Evolutionary conservation across 1,140 invertebrate species (phyloP), one percentile per base, ranked within the genome.

Genomic region (Polyergus mexicanus): DNA sequence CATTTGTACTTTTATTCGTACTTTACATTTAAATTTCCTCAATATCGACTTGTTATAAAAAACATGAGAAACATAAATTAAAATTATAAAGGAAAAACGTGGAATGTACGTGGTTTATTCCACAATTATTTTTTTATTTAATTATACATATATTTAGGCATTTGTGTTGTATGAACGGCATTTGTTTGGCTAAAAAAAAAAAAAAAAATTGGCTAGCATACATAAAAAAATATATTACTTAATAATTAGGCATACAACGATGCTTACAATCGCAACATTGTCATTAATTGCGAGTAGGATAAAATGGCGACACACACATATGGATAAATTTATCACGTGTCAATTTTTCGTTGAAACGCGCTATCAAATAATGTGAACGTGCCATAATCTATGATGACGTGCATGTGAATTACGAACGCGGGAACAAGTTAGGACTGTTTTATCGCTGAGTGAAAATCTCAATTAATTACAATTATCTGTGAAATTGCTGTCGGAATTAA

Each of bases 401-500:
- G 41, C 16, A 3, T 60, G 78, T 44, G 78, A 72, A 32, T 60
- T 44, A 22, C 22, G 7, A 32, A 44, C 6, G 41, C 16, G 11
- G 32, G 41, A 74, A 47, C 44, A 68, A 13, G 51, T 44, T 19
- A 2, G 25, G 4, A 8, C 68, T n/a, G n/a, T 44, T 35, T 16
- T 25, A 10, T 44, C 54, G 47, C 47, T 19, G 16, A 22, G 25
- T 44, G 78, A 38, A 19, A 62, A 74, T 28, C 22, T 25, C 32
- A 35, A 69, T 83, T 54, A 60, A 72, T 72, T 38, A 7, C 25
- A 32, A 25, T 83, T 44, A 83, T 4, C 13, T 4, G 38, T 44
- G 25, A 56, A 74, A 44, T 60, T 58, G 25, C 54, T 22, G 32
- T 81, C 54, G 1, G 47, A 56, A 65, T 51, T 63, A 68, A 78